Percentiles rank a stretch among this genome's conserved stretches.
phyloP scores from a whole-genome alignment of 2,888 invertebrate species.

The Ommatoiulus sabulosus region DNA sequence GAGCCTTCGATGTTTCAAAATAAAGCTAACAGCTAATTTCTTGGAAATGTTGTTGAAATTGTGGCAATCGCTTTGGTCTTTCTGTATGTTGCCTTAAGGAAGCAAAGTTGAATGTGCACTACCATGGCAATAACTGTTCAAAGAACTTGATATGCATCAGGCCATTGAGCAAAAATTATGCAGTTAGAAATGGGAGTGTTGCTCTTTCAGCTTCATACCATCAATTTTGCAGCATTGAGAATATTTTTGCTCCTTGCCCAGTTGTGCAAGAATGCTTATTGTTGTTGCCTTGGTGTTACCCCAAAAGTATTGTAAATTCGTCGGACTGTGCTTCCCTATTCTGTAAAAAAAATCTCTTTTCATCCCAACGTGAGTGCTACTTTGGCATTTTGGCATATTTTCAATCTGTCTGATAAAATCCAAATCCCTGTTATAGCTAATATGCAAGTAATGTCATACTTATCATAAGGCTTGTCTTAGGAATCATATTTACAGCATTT shows the following conservation, averaged over 20 bases:
- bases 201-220: background rate
- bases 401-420: no score
- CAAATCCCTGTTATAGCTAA: no score
- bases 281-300: background rate
- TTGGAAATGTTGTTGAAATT: constrained; percentile 36
- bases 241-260: background rate
- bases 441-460: no score
- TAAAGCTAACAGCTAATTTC: background rate
- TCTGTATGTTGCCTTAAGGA: background rate
- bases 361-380: no score
- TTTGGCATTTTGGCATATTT: no score
- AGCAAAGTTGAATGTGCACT: background rate
- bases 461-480: no score
- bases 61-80: background rate
- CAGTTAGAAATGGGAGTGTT: no score
- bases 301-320: no score
- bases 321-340: no score
- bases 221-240: background rate
- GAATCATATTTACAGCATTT: no score
- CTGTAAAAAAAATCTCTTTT: no score
- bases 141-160: background rate
- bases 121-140: background rate
- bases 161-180: no score
- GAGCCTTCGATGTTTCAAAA: background rate
- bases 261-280: background rate